A percentile compares a stretch with the other conserved stretches of the same genome.
phyloP scores from a whole-genome alignment of 2,113 vertebrate genomes.

The Machaerirhynchus nigripectus region DNA sequence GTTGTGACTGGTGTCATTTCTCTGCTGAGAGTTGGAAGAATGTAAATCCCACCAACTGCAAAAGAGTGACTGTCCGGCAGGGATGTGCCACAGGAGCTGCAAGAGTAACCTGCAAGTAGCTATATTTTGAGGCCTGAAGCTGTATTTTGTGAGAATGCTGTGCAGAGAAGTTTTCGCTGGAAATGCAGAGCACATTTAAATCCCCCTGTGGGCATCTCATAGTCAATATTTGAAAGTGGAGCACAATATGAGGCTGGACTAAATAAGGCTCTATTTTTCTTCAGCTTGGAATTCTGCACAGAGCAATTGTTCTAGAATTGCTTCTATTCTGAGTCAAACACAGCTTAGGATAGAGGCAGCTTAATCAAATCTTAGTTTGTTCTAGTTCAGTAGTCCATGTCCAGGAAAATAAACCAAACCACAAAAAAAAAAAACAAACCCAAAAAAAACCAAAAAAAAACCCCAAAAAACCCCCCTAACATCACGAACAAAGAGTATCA shows the following conservation, averaged over 20 bases:
- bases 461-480: no score
- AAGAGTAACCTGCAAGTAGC: not conserved
- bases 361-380: constrained; percentile 12
- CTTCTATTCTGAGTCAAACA: not conserved
- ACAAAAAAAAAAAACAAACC: accelerated
- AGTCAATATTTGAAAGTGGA: not conserved
- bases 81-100: not conserved
- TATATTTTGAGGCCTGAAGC: not conserved
- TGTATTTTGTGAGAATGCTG: not conserved
- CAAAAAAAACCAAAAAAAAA: no score
- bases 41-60: not conserved
- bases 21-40: not conserved
- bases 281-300: not conserved
- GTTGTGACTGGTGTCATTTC: not conserved
- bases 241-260: not conserved
- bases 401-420: not conserved
- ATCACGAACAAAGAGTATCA: not conserved
- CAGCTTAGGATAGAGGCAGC: not conserved
- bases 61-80: not conserved
- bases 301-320: not conserved
- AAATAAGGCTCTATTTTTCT: not conserved
- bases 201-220: not conserved
- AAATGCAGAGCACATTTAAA: not conserved
- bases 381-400: not conserved
- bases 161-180: not conserved